These are phyloP conservation scores for Otus scops DNA, from an alignment of 2,797 vertebrate genomes.

Conservation along the genomic window DNA sequence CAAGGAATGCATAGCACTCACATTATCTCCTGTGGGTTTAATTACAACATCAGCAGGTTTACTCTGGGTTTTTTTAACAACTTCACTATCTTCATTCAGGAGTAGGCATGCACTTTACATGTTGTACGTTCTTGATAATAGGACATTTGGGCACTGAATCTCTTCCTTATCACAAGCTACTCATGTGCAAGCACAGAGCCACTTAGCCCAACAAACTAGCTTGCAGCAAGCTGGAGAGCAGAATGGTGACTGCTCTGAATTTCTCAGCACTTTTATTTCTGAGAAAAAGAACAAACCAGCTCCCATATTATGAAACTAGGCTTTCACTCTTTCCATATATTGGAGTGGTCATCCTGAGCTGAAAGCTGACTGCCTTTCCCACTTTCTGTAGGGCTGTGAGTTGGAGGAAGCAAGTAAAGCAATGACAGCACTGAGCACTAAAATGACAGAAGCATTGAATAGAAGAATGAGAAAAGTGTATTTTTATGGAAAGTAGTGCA, in stretches of 20 bases:
- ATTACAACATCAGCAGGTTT: not conserved
- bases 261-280: not conserved
- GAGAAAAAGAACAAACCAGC: not conserved
- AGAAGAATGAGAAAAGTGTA: conserved; percentile 33
- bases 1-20: not conserved
- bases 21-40: not conserved
- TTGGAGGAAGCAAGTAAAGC: conserved; percentile 8
- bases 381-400: not conserved
- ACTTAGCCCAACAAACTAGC: conserved; percentile 6
- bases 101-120: not conserved
- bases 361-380: not conserved
- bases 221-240: not conserved
- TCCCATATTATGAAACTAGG: not conserved
- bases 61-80: not conserved
- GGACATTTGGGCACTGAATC: not conserved
- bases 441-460: conserved; percentile 30
- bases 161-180: not conserved
- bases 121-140: conserved; percentile 33
- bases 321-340: not conserved
- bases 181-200: not conserved
- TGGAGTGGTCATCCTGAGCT: not conserved
- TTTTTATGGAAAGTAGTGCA: conserved; percentile 52
- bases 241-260: not conserved
- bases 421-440: not conserved
- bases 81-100: not conserved